phyloP scores from a whole-genome alignment of 2,888 invertebrate genomes.

The Limnephilus auricula region DNA sequence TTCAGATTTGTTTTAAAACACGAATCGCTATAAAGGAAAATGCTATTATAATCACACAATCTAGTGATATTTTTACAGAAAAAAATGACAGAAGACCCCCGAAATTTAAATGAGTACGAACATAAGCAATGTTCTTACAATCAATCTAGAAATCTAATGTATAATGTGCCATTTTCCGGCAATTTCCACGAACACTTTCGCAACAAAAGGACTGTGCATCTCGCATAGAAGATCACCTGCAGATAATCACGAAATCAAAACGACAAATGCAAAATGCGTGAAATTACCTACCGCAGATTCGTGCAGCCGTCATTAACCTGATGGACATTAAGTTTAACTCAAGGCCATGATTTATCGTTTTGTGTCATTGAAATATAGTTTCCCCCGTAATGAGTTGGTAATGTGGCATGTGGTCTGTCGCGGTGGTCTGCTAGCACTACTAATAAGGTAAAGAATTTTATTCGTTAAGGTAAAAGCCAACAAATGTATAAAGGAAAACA shows the following conservation, averaged over 20 bases:
- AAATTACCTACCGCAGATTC: constrained; percentile 22
- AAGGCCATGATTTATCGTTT: constrained; percentile 28
- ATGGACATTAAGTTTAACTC: constrained; percentile 22
- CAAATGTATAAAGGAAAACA: constrained; percentile 1
- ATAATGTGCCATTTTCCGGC: not conserved
- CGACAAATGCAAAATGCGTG: constrained; percentile 40
- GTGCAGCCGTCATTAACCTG: constrained; percentile 17
- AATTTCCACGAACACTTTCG: not conserved
- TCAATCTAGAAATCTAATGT: not conserved
- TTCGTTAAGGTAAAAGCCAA: not conserved
- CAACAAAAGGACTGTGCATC: not conserved
- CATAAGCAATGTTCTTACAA: not conserved
- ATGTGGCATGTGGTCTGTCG: not conserved
- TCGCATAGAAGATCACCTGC: not conserved
- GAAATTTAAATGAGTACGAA: too few relatives aligned
- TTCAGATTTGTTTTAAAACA: too few relatives aligned
- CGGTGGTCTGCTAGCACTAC: not conserved
- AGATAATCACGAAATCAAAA: constrained; percentile 37
- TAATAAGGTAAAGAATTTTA: not conserved
- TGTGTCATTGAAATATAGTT: constrained; percentile 19
- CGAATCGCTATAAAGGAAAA: too few relatives aligned
- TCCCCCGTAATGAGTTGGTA: not conserved
- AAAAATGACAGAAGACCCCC: too few relatives aligned
- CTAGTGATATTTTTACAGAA: too few relatives aligned
- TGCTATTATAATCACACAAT: too few relatives aligned